These are phyloP conservation scores for Lymantria monacha DNA, from an alignment of 2,888 invertebrate species.

Conservation along the genomic window DNA sequence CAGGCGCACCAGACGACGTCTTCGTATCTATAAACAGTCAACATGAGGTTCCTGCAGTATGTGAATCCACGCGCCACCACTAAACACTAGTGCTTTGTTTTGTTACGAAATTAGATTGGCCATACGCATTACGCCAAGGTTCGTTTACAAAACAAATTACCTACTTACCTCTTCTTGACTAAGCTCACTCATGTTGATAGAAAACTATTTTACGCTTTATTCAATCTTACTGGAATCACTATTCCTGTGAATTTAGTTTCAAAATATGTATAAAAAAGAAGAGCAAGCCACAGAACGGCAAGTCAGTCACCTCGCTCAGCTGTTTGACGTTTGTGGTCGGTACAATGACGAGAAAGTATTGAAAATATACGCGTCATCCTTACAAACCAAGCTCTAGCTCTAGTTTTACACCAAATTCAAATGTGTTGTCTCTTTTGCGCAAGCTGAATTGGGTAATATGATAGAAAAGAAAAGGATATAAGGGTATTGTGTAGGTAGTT, in stretches of 20 bases:
- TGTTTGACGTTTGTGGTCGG: conserved; percentile 73
- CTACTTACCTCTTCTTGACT: conserved; percentile 93
- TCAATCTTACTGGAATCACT: conserved; percentile 44
- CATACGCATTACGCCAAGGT: conserved; percentile 71
- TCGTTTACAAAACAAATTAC: conserved; percentile 65
- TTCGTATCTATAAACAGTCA: conserved; percentile 85
- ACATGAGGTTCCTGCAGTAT: conserved; percentile 50
- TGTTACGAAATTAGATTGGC: conserved; percentile 81
- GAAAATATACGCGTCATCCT: conserved; percentile 81
- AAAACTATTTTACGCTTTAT: conserved; percentile 42
- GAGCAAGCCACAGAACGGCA: conserved; percentile 74
- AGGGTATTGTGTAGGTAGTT: background rate
- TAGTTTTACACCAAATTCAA: conserved; percentile 13
- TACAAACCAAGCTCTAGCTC: conserved; percentile 23
- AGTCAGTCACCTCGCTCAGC: conserved; percentile 81
- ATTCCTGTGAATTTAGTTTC: conserved; percentile 54
- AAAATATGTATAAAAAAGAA: conserved; percentile 56
- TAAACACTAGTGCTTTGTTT: conserved; percentile 75
- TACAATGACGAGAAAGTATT: conserved; percentile 75
- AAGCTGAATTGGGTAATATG: background rate
- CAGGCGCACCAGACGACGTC: conserved; percentile 88
- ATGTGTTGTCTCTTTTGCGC: conserved; percentile 19
- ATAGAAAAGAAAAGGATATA: conserved; percentile 13
- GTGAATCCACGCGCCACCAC: conserved; percentile 51
- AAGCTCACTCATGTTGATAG: conserved; percentile 88